Evolutionary conservation across 1,140 invertebrate genomes (phyloP).

Genomic region (Drosophila rhopaloa): DNA sequence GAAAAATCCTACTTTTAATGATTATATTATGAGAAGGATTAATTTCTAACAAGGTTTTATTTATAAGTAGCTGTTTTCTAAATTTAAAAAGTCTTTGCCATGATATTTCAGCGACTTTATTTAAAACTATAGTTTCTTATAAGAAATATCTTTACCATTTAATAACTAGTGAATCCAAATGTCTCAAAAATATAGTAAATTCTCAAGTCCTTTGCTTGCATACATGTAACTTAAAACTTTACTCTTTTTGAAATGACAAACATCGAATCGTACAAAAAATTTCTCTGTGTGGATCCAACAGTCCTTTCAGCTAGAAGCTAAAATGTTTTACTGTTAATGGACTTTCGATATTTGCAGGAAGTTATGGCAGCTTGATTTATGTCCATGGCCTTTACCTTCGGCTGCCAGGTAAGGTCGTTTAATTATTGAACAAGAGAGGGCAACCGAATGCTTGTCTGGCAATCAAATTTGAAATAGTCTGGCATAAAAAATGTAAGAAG

Average conservation of each 20-base stretch:
- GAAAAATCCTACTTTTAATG: too few relatives aligned
- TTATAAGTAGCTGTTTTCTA: too few relatives aligned
- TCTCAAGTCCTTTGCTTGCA: too few relatives aligned
- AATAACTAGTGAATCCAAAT: too few relatives aligned
- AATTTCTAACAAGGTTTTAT: too few relatives aligned
- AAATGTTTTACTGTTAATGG: slow-evolving; percentile 80
- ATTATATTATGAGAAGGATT: too few relatives aligned
- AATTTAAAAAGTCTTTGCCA: too few relatives aligned
- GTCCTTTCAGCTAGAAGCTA: slow-evolving; percentile 16
- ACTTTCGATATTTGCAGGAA: slow-evolving; percentile 81
- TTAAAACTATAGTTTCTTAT: too few relatives aligned
- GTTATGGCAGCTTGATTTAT: slow-evolving; percentile 79
- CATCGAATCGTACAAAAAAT: not conserved
- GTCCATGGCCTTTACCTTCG: slow-evolving; percentile 43
- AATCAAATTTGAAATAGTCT: slow-evolving; percentile 46
- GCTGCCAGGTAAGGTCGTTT: slow-evolving; percentile 27
- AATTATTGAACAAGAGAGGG: slow-evolving; percentile 38
- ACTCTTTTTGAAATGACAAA: not conserved
- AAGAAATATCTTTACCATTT: too few relatives aligned
- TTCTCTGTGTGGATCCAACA: slow-evolving; percentile 10
- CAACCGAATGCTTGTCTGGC: slow-evolving; percentile 34
- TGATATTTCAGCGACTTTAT: too few relatives aligned
- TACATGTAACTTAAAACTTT: too few relatives aligned
- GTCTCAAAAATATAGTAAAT: too few relatives aligned
- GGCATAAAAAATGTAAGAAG: slow-evolving; percentile 48